Evolutionary conservation across 1,140 invertebrate genomes (phyloP).

Genomic region (Phenacoccus solenopsis): DNA sequence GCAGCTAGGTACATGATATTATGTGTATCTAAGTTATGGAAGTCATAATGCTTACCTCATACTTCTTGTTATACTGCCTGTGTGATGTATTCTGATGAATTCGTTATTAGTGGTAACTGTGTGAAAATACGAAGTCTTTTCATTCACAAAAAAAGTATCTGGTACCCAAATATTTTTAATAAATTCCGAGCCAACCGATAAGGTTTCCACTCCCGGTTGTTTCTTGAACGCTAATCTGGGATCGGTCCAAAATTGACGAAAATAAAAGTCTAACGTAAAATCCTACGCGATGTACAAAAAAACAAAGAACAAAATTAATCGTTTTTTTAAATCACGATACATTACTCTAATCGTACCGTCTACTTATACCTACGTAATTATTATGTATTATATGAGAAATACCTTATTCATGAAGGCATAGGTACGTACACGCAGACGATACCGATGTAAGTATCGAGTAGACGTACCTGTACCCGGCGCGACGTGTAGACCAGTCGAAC

Average conservation of each 20-base stretch:
- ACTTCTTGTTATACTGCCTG: constrained; percentile 85
- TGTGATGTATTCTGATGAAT: constrained; percentile 89
- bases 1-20: not conserved
- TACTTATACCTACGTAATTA: too few species aligned
- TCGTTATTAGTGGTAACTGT: constrained; percentile 94
- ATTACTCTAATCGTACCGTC: too few species aligned
- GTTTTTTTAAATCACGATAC: too few species aligned
- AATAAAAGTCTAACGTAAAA: constrained; percentile 97
- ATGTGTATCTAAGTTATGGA: not conserved
- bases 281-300: constrained; percentile 47
- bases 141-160: constrained; percentile 96
- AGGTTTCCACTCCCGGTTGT: constrained; percentile 69
- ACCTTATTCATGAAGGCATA: too few species aligned
- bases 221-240: constrained; percentile 81
- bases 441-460: too few species aligned
- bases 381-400: too few species aligned
- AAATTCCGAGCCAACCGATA: constrained; percentile 85
- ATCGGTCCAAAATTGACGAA: constrained; percentile 96
- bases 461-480: too few species aligned
- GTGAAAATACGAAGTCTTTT: constrained; percentile 97
- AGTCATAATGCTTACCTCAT: constrained; percentile 80
- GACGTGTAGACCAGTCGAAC: too few species aligned
- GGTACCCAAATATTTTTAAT: constrained; percentile 97
- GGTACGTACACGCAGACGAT: too few species aligned
- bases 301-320: not conserved